These are phyloP conservation scores for Alligator sinensis DNA, from an alignment of 2,113 vertebrate genomes.

Conservation along the genomic window DNA sequence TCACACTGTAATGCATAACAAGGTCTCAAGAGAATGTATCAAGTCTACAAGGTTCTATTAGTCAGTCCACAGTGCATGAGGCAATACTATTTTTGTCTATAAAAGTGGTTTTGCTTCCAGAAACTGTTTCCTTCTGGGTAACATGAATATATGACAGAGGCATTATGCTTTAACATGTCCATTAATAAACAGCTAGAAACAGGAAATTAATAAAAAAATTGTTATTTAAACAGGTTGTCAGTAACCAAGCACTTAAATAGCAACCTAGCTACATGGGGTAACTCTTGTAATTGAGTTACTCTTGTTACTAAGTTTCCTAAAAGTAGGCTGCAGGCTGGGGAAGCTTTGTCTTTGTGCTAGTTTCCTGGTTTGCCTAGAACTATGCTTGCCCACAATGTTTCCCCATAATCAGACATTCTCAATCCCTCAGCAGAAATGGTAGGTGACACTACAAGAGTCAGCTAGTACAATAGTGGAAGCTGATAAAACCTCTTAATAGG, in stretches of 20 bases:
- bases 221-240: not conserved
- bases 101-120: not conserved
- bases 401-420: not conserved
- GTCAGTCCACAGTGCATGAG: not conserved
- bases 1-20: too few relatives aligned
- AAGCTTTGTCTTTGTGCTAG: slow-evolving; percentile 18
- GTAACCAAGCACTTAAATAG: not conserved
- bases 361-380: slow-evolving; percentile 34
- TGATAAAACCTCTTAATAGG: not conserved
- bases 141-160: not conserved
- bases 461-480: not conserved
- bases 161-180: not conserved
- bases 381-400: not conserved
- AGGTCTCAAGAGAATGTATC: not conserved
- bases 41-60: accelerated
- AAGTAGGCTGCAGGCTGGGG: not conserved
- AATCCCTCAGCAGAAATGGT: not conserved
- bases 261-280: not conserved
- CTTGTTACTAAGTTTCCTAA: not conserved
- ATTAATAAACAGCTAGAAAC: not conserved
- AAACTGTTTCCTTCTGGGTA: not conserved
- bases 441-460: not conserved
- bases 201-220: not conserved
- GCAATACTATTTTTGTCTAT: not conserved
- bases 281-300: not conserved